These are phyloP conservation scores for Hypselothyrea guttata DNA, from an alignment of 2,888 invertebrate genomes.

Conservation along the genomic window DNA sequence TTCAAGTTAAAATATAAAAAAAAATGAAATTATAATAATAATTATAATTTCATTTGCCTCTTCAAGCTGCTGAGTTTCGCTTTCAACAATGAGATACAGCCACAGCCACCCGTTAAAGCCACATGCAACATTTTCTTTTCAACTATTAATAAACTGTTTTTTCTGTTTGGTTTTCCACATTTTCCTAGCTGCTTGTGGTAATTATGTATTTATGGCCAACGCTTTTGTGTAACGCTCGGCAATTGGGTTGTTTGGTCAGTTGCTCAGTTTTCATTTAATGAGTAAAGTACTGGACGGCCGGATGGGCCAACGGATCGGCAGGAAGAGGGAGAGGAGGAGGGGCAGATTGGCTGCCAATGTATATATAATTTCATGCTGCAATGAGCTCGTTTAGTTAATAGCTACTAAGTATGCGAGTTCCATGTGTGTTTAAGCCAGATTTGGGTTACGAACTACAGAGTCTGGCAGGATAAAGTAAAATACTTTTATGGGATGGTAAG, in stretches of 20 bases:
- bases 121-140: conserved; percentile 66
- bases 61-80: conserved; percentile 38
- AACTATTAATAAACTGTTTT: conserved; percentile 16
- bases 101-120: conserved; percentile 26
- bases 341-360: neutral
- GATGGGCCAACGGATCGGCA: neutral
- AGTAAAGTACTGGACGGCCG: too few relatives aligned
- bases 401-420: conserved; percentile 18
- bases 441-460: conserved; percentile 59
- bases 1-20: too few relatives aligned
- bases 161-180: conserved; percentile 11
- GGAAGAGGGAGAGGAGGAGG: neutral
- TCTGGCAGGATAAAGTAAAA: too few relatives aligned
- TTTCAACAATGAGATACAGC: conserved; percentile 28
- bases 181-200: conserved; percentile 40
- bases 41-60: conserved; percentile 37
- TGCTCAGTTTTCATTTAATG: conserved; percentile 29
- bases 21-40: too few relatives aligned
- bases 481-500: neutral
- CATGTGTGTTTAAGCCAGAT: conserved; percentile 17
- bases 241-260: conserved; percentile 80
- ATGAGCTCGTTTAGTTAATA: conserved; percentile 44
- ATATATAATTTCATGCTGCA: conserved; percentile 70
- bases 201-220: conserved; percentile 74
- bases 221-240: conserved; percentile 66